Base-by-base conservation (phyloP, 1,140 invertebrate genomes). In the Augochlora pura region DNA sequence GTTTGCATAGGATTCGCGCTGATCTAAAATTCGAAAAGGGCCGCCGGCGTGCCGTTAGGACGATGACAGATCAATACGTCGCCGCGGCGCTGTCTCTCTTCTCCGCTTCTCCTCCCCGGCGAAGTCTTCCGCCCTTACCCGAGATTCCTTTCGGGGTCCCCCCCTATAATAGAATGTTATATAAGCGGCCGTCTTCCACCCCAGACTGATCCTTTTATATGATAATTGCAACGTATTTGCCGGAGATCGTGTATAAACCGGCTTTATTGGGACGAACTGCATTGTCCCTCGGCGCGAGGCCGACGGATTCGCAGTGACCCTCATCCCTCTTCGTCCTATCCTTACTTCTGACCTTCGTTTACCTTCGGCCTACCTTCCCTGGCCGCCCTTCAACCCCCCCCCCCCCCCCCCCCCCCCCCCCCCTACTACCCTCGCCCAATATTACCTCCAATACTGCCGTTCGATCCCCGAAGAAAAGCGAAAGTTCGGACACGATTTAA, bases 141-240 rank as follows among this genome's bases (percentile, higher is more conserved):
- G 38, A 59, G 73, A 80, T 80, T 86, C 81, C 77, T 80, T 86
- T 83, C 70, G 80, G 54, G n/a, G n/a, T n/a, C n/a, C n/a, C 49
- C 16, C 81, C 72, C 74, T 32, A 86, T 86, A 84, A 87, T 82
- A 70, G 80, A 62, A 54, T 71, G 69, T 82, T 70, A 77, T 86
- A 86, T 86, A 85, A 80, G 80, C 77, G 64, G 54, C 52, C 60
- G 66, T 74, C 80, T 86, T 84, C 83, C 67, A 80, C 78, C 80
- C 38, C 68, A 62, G 82, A 72, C 80, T 85, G 88, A 91, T 89
- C 90, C 89, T 91, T 91, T 91, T 91, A 90, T 91, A 91, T 90
- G 90, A 91, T 91, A 91, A 91, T 91, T 90, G 88, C 86, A 85
- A 87, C 82, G 87, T 87, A 89, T 89, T 89, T 88, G 88, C 88